These are phyloP conservation scores for Scelioninae gen. 1 DNA, from an alignment of 2,888 invertebrate genomes.

Conservation along the genomic window DNA sequence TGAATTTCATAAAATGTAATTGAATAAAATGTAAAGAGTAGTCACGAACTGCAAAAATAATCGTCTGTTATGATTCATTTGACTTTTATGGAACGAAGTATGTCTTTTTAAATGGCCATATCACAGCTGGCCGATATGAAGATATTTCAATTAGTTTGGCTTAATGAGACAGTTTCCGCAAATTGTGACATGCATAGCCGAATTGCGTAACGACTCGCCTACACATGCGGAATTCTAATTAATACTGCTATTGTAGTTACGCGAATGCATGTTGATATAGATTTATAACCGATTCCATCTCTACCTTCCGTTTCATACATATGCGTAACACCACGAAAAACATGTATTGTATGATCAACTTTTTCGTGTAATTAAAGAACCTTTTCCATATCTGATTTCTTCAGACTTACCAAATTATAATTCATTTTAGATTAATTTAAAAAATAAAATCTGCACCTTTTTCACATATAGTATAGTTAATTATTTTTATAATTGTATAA, in stretches of 20 bases:
- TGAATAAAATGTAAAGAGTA: not conserved
- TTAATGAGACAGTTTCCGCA: slow-evolving; percentile 68
- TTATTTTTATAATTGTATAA: too few relatives aligned
- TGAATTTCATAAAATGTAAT: not conserved
- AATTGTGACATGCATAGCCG: slow-evolving; percentile 63
- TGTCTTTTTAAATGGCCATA: slow-evolving; percentile 48
- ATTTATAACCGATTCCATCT: slow-evolving; percentile 61
- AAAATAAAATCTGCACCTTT: too few relatives aligned
- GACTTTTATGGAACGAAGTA: slow-evolving; percentile 39
- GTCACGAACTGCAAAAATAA: slow-evolving; percentile 13
- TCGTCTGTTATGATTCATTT: slow-evolving; percentile 38
- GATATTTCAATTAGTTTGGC: slow-evolving; percentile 68
- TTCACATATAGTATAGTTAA: too few relatives aligned
- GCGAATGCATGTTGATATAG: slow-evolving; percentile 57
- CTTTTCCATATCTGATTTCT: too few relatives aligned
- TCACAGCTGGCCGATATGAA: slow-evolving; percentile 63
- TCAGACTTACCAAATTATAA: too few relatives aligned
- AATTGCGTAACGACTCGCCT: slow-evolving; percentile 69
- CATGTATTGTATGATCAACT: slow-evolving; percentile 24
- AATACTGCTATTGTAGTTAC: slow-evolving; percentile 64
- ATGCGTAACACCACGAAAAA: not conserved
- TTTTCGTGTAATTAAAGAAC: not conserved
- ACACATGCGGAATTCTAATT: slow-evolving; percentile 67
- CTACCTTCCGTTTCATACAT: slow-evolving; percentile 41
- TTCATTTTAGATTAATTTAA: too few relatives aligned